Percentiles rank a stretch among this genome's conserved stretches.
phyloP scores from a whole-genome alignment of 2,797 vertebrate genomes.

The Fistularia commersonii region DNA sequence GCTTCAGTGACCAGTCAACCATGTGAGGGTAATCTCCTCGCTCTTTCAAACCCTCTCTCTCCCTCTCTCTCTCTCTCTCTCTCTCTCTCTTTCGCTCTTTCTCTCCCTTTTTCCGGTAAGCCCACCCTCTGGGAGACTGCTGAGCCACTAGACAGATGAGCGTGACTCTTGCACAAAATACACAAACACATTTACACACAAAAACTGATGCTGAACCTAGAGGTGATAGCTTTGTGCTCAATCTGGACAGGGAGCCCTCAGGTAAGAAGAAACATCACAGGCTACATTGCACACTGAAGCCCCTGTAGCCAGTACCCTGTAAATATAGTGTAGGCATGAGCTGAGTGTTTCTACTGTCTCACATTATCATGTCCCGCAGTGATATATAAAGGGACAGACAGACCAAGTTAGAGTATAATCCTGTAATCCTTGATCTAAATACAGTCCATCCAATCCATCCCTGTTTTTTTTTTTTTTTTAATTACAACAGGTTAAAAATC shows the following conservation, averaged over 20 bases:
- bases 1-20: conserved; percentile 81
- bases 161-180: conserved; percentile 35
- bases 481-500: too few relatives aligned
- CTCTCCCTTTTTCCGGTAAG: conserved; percentile 44
- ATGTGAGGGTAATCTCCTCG: conserved; percentile 77
- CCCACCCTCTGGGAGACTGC: conserved; percentile 54
- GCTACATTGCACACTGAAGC: conserved; percentile 40
- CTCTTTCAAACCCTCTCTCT: conserved; percentile 64
- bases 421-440: too few relatives aligned
- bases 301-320: conserved; percentile 45
- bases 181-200: conserved; percentile 36
- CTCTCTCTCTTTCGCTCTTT: background rate
- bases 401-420: conserved; percentile 1
- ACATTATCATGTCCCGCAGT: conserved; percentile 10
- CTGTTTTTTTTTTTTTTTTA: too few relatives aligned
- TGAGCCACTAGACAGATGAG: conserved; percentile 43
- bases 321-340: conserved; percentile 32
- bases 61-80: conserved; percentile 34
- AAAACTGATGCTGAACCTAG: conserved; percentile 39
- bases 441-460: too few relatives aligned
- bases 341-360: conserved; percentile 21
- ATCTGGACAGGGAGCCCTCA: conserved; percentile 55
- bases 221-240: conserved; percentile 56
- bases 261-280: conserved; percentile 51
- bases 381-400: conserved; percentile 10